These are phyloP conservation scores for Mythimna lalbum DNA, from an alignment of 2,888 invertebrate genomes.

Conservation along the genomic window DNA sequence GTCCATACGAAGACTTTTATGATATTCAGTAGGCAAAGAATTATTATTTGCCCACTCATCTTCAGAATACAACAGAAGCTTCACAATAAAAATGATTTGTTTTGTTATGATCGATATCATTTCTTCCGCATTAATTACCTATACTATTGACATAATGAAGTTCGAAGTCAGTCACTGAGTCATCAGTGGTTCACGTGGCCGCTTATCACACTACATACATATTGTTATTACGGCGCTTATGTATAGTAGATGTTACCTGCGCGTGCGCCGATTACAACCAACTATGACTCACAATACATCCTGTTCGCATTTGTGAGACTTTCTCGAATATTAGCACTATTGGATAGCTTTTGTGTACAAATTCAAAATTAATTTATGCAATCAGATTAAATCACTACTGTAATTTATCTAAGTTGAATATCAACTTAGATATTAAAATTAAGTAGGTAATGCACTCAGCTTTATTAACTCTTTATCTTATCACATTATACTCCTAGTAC, in stretches of 20 bases:
- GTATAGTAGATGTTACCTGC: constrained; percentile 84
- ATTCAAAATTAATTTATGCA: constrained; percentile 17
- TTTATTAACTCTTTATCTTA: constrained; percentile 67
- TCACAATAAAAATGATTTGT: background rate
- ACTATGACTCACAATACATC: constrained; percentile 83
- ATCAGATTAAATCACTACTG: constrained; percentile 24
- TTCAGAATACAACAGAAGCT: background rate
- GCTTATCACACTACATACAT: constrained; percentile 81
- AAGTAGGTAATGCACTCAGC: constrained; percentile 54
- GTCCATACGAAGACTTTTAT: too few relatives aligned
- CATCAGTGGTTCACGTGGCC: constrained; percentile 84
- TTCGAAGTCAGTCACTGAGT: constrained; percentile 74
- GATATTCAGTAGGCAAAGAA: background rate
- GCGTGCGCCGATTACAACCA: constrained; percentile 83
- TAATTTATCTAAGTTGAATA: constrained; percentile 32
- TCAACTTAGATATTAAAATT: constrained; percentile 45
- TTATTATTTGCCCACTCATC: background rate
- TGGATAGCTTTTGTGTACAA: constrained; percentile 69
- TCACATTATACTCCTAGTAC: constrained; percentile 40
- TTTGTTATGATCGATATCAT: constrained; percentile 24
- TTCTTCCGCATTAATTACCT: constrained; percentile 49
- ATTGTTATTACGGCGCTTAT: constrained; percentile 75
- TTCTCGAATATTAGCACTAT: constrained; percentile 79
- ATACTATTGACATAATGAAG: constrained; percentile 54
- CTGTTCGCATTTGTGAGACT: constrained; percentile 85